These are phyloP conservation scores for Sorex araneus DNA, from an alignment of 2,113 vertebrate species.

Conservation along the genomic window DNA sequence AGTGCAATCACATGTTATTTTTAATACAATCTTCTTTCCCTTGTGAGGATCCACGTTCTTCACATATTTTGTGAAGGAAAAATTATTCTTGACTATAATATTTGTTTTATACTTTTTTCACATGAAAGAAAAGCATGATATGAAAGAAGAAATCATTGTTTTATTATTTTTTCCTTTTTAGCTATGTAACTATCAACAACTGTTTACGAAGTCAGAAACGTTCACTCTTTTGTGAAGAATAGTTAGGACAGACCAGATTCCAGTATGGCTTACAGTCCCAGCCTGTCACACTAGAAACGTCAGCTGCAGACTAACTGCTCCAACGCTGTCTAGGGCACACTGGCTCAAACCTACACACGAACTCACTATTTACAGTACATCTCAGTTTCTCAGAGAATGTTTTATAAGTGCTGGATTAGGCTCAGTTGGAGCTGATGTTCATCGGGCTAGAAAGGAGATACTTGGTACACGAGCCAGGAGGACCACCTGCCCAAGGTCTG, in stretches of 20 bases:
- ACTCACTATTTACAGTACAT: not conserved
- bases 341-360: rapidly evolving
- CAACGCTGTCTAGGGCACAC: not conserved
- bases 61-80: constrained; percentile 79
- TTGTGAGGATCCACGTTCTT: constrained; percentile 75
- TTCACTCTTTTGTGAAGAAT: constrained; percentile 45
- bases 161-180: constrained; percentile 34
- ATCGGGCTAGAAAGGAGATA: not conserved
- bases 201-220: constrained; percentile 60
- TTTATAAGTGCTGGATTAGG: constrained; percentile 22
- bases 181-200: constrained; percentile 32
- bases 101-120: constrained; percentile 73
- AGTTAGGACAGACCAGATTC: not conserved
- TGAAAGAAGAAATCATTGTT: not conserved
- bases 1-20: constrained; percentile 85
- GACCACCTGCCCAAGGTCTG: not conserved
- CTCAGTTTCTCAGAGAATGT: constrained; percentile 14
- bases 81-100: constrained; percentile 67
- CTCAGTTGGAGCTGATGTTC: not conserved
- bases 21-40: constrained; percentile 84
- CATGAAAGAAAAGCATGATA: constrained; percentile 51
- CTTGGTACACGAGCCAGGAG: not conserved
- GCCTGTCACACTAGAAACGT: not conserved
- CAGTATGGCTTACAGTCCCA: not conserved
- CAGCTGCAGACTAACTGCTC: not conserved